These are phyloP conservation scores for Ophonus ardosiacus DNA, from an alignment of 2,888 invertebrate species.

Conservation along the genomic window DNA sequence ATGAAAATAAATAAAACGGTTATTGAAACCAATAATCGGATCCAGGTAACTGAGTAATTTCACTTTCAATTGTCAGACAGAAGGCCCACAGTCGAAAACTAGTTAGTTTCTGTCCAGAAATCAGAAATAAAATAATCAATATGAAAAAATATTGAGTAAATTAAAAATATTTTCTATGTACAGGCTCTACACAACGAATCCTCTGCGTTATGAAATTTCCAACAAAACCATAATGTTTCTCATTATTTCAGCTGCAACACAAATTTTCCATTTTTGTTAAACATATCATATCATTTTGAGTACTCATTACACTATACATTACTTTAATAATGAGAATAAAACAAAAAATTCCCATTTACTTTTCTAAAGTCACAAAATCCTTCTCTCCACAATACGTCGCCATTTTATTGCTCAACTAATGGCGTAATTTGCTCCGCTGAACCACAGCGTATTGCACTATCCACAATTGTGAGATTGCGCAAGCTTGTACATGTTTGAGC, in stretches of 20 bases:
- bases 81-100: too few relatives aligned
- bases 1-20: too few relatives aligned
- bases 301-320: background rate
- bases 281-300: background rate
- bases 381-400: background rate
- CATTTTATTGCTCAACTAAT: conserved; percentile 2
- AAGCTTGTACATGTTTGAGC: background rate
- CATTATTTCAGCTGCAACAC: background rate
- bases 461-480: background rate
- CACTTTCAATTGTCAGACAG: too few relatives aligned
- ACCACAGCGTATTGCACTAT: conserved; percentile 2
- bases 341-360: background rate
- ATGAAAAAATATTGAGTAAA: too few relatives aligned
- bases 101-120: too few relatives aligned
- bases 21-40: too few relatives aligned
- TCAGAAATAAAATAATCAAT: too few relatives aligned
- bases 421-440: background rate
- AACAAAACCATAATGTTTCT: background rate
- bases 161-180: too few relatives aligned
- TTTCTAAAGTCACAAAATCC: conserved; percentile 4
- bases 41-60: too few relatives aligned
- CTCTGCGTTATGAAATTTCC: too few relatives aligned
- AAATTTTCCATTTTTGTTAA: background rate
- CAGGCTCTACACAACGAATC: too few relatives aligned
- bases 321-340: background rate